Evolutionary conservation across 2,888 invertebrate species (phyloP).

Genomic region (Hirtodrosophila trivittata): DNA sequence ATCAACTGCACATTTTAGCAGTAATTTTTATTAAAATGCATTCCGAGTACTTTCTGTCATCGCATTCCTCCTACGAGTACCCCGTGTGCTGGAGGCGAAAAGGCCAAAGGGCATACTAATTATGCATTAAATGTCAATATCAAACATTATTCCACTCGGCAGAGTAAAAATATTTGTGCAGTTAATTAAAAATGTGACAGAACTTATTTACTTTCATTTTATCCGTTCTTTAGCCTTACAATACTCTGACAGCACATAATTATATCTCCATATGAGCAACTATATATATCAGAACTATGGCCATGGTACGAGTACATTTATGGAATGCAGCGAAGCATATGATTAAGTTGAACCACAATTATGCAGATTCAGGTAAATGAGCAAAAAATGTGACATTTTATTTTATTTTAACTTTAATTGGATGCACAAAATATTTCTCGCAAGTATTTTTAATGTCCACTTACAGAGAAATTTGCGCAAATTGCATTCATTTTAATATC

Average conservation of each 20-base stretch:
- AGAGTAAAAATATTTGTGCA: slow-evolving; percentile 43
- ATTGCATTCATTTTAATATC: no score
- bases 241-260: slow-evolving; percentile 7
- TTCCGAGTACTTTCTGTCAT: slow-evolving; percentile 10
- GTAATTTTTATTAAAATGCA: slow-evolving; percentile 53
- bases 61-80: neutral
- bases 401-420: no score
- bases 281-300: no score
- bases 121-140: slow-evolving; percentile 51
- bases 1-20: no score
- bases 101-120: slow-evolving; percentile 39
- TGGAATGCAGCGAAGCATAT: slow-evolving; percentile 12
- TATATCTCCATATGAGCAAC: neutral
- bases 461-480: no score
- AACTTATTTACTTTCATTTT: slow-evolving; percentile 46
- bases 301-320: no score
- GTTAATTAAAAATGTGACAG: slow-evolving; percentile 48
- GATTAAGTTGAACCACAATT: slow-evolving; percentile 18
- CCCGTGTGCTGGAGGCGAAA: neutral
- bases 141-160: slow-evolving; percentile 28
- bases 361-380: neutral
- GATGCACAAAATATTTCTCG: no score
- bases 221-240: slow-evolving; percentile 35
- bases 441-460: no score
- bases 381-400: neutral